Evolutionary conservation across 2,113 vertebrate species (phyloP).

Genomic region (Ameiurus melas): DNA sequence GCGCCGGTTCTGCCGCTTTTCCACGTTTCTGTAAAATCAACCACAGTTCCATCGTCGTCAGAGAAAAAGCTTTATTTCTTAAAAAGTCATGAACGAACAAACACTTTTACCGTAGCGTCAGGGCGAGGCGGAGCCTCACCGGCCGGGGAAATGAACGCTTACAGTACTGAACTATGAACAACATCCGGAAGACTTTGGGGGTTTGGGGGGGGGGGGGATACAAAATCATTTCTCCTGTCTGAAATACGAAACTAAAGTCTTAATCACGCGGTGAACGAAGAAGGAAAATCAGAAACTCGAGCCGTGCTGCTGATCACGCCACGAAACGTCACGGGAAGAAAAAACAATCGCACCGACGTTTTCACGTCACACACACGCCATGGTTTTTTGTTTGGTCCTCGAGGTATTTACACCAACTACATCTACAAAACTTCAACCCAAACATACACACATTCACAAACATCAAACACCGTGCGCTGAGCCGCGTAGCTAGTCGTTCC

Average conservation of each 20-base stretch:
- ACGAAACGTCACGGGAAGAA: background rate
- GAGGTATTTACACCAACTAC: background rate
- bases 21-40: background rate
- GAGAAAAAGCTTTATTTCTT: slow-evolving; percentile 74
- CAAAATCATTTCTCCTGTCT: no score
- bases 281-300: background rate
- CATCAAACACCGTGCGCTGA: background rate
- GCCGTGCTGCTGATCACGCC: no score
- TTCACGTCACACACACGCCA: background rate
- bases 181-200: background rate
- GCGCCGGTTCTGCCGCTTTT: background rate
- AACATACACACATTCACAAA: background rate
- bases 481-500: background rate
- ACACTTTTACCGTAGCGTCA: background rate
- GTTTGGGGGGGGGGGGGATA: no score
- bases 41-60: slow-evolving; percentile 23
- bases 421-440: no score
- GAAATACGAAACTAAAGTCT: background rate
- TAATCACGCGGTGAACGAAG: background rate
- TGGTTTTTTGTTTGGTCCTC: background rate
- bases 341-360: background rate
- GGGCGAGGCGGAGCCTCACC: background rate
- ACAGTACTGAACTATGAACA: background rate
- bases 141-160: background rate
- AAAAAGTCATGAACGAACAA: slow-evolving; percentile 56